phyloP scores from a whole-genome alignment of 2,113 vertebrate genomes.

The Thunnus thynnus region DNA sequence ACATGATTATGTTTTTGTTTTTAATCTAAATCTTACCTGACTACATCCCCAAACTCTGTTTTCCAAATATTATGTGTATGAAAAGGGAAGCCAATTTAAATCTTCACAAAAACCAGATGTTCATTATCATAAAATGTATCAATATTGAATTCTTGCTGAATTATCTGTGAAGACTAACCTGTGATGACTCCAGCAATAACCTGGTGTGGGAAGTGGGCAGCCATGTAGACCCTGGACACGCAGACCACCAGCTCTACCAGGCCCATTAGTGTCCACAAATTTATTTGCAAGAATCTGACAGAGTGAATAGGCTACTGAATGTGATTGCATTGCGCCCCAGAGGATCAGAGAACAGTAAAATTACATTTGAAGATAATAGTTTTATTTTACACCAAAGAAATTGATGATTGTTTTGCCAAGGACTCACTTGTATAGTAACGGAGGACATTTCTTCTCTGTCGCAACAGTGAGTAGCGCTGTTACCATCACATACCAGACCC shows the following conservation, averaged over 20 bases:
- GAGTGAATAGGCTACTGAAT: neutral
- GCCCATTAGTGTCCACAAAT: slow-evolving; percentile 87
- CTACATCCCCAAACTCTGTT: no score
- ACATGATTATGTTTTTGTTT: no score
- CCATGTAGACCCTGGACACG: slow-evolving; percentile 94
- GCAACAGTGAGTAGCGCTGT: slow-evolving; percentile 78
- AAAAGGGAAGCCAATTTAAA: neutral
- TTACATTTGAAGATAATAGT: no score
- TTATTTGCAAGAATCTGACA: slow-evolving; percentile 83
- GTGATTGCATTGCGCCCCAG: neutral
- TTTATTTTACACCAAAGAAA: neutral
- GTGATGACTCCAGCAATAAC: slow-evolving; percentile 92
- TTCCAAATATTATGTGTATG: no score
- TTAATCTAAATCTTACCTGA: neutral
- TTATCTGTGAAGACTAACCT: slow-evolving; percentile 82
- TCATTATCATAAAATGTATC: neutral
- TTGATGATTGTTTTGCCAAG: neutral
- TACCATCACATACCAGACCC: slow-evolving; percentile 86
- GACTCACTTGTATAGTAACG: slow-evolving; percentile 77
- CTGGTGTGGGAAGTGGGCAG: slow-evolving; percentile 97
- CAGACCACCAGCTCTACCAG: slow-evolving; percentile 90
- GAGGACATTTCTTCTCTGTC: slow-evolving; percentile 65
- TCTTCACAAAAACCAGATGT: neutral
- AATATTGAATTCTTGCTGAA: no score
- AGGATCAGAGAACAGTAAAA: neutral